Conservation (phyloP, 2,797 vertebrate genomes). For the Leptatherina wallacei region DNA sequence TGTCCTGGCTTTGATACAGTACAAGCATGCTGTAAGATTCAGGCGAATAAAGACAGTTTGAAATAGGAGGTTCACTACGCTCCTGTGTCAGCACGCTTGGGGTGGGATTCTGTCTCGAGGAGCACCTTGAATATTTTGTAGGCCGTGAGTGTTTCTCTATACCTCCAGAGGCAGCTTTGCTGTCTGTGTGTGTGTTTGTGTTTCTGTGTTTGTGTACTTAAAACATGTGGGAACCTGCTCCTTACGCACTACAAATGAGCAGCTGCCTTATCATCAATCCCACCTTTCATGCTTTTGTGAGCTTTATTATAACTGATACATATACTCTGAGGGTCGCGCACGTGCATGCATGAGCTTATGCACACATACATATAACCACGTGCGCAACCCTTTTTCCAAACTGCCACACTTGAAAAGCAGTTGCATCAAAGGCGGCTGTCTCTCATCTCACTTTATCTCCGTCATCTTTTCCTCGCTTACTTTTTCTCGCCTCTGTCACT, state of each 20-base stretch:
- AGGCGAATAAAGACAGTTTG: constrained; percentile 64
- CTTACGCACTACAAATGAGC: constrained; percentile 69
- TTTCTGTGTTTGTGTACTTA: constrained; percentile 49
- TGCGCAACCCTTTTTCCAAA: constrained; percentile 29
- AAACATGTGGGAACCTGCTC: constrained; percentile 53
- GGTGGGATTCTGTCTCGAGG: constrained; percentile 69
- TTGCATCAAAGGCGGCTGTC: constrained; percentile 70
- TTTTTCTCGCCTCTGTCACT: constrained; percentile 63
- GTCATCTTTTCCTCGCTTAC: constrained; percentile 65
- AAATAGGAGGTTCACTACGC: constrained; percentile 62
- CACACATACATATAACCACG: constrained; percentile 9
- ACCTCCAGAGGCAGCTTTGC: constrained; percentile 60
- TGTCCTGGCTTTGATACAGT: constrained; percentile 73
- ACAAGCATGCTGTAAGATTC: constrained; percentile 51
- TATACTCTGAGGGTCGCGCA: constrained; percentile 20
- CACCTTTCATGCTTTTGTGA: constrained; percentile 71
- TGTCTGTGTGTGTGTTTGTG: constrained; percentile 46
- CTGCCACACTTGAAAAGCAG: constrained; percentile 65
- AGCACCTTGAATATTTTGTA: constrained; percentile 61
- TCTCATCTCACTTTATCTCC: constrained; percentile 72
- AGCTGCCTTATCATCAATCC: constrained; percentile 75
- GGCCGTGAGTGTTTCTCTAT: constrained; percentile 58
- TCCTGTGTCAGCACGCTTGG: constrained; percentile 64
- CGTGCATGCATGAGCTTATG: constrained; percentile 16
- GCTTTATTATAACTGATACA: constrained; percentile 68